Evolutionary conservation across 2,888 invertebrate genomes (phyloP).

Genomic region (Meandrusa payeni): DNA sequence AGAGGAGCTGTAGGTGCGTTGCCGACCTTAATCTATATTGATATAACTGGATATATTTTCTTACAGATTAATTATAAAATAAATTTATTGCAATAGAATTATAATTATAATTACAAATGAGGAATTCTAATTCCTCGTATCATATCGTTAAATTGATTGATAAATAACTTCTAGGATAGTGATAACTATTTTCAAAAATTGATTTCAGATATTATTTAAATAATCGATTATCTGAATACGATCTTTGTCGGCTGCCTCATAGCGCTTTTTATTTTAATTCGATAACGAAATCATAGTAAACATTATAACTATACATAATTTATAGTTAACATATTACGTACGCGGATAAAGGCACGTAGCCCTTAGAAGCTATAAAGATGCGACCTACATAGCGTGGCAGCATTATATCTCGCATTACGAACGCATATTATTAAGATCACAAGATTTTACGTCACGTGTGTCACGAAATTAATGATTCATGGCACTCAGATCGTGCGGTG

Average conservation of each 20-base stretch:
- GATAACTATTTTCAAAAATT: too few relatives aligned
- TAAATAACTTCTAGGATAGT: too few relatives aligned
- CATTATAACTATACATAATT: constrained; percentile 2
- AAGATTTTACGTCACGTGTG: constrained; percentile 22
- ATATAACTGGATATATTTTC: too few relatives aligned
- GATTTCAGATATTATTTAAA: too few relatives aligned
- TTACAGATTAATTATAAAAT: too few relatives aligned
- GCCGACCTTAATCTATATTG: too few relatives aligned
- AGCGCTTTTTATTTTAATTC: neutral
- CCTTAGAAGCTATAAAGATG: constrained; percentile 1
- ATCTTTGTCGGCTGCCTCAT: constrained; percentile 2
- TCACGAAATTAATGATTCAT: constrained; percentile 17
- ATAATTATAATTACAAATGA: too few relatives aligned
- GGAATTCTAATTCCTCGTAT: too few relatives aligned
- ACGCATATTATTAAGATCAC: constrained; percentile 17
- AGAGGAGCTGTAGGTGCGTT: too few relatives aligned
- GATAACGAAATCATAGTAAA: constrained; percentile 8
- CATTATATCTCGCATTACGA: neutral
- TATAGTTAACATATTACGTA: too few relatives aligned
- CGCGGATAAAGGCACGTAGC: constrained; percentile 18
- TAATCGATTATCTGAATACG: constrained; percentile 1
- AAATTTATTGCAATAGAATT: too few relatives aligned
- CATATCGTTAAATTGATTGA: too few relatives aligned
- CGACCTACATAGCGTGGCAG: neutral
- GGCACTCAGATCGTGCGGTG: neutral